A percentile compares a stretch with the other conserved stretches of the same genome.
Conservation (phyloP, 2,888 invertebrate species). For the Caradrina clavipalpis region DNA sequence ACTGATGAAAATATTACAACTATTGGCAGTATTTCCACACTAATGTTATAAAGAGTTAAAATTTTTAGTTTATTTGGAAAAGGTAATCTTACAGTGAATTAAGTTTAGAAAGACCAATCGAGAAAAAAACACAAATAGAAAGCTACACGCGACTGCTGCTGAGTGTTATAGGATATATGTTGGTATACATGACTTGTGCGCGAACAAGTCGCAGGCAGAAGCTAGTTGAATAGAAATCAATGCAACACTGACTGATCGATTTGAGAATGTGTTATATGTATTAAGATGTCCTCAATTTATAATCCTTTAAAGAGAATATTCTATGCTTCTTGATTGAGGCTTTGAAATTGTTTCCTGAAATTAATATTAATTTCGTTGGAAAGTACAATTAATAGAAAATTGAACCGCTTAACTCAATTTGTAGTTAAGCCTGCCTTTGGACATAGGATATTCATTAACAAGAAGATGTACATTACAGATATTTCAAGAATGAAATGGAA, state of each 20-base stretch:
- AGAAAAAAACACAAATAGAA: too few species aligned
- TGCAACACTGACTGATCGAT: neutral
- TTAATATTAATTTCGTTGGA: slow-evolving; percentile 26
- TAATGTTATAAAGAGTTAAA: too few species aligned
- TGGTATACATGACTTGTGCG: too few species aligned
- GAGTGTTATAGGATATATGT: too few species aligned
- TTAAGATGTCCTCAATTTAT: neutral
- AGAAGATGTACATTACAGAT: neutral
- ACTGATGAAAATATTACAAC: neutral
- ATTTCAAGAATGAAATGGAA: neutral
- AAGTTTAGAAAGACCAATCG: too few species aligned
- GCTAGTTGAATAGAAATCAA: too few species aligned
- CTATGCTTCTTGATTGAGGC: slow-evolving; percentile 19
- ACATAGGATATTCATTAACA: neutral
- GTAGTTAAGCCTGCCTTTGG: slow-evolving; percentile 6
- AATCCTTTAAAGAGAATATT: neutral
- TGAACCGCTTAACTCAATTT: too few species aligned
- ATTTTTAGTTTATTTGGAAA: too few species aligned
- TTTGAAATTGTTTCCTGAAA: slow-evolving; percentile 14
- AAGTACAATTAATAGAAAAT: slow-evolving; percentile 7
- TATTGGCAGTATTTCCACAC: neutral
- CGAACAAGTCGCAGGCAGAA: too few species aligned
- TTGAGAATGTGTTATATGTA: neutral
- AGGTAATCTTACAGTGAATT: too few species aligned
- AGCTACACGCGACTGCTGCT: too few species aligned